phyloP scores from a whole-genome alignment of 2,113 vertebrate genomes.

The Hyla sarda region DNA sequence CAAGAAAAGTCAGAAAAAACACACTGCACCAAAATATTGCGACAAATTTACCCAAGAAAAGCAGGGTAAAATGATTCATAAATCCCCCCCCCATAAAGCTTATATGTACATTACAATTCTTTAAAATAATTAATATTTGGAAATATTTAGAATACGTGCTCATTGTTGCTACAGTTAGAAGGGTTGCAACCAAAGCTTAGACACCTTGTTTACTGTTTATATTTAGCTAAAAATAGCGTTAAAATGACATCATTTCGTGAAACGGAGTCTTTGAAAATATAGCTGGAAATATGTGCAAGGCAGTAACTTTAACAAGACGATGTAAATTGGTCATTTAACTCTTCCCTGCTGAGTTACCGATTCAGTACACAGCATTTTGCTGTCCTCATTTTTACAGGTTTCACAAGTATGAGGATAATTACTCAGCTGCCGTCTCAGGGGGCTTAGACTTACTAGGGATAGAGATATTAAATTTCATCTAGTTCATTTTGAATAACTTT shows the following conservation, averaged over 20 bases:
- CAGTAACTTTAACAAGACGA: constrained; percentile 30
- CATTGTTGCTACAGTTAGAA: neutral
- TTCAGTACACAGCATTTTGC: neutral
- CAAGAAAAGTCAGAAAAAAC: too few relatives aligned
- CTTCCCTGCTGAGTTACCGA: constrained; percentile 29
- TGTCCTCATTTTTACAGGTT: constrained; percentile 23
- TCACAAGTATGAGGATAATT: constrained; percentile 2
- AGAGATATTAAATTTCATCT: neutral
- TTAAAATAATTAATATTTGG: neutral
- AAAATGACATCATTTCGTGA: constrained; percentile 26
- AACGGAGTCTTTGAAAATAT: neutral
- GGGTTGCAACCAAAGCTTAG: neutral
- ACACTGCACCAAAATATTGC: too few relatives aligned
- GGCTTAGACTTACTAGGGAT: neutral
- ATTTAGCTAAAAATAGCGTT: neutral
- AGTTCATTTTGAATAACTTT: neutral
- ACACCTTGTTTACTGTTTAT: constrained; percentile 6
- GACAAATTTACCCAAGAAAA: too few relatives aligned
- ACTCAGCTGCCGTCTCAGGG: neutral
- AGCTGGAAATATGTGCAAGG: constrained; percentile 29
- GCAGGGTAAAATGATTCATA: too few relatives aligned
- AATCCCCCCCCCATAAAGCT: too few relatives aligned
- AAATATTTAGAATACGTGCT: neutral
- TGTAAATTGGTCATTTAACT: constrained; percentile 25
- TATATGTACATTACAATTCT: neutral